Conservation (phyloP, 1,140 invertebrate genomes). For the Drosophila truncata region DNA sequence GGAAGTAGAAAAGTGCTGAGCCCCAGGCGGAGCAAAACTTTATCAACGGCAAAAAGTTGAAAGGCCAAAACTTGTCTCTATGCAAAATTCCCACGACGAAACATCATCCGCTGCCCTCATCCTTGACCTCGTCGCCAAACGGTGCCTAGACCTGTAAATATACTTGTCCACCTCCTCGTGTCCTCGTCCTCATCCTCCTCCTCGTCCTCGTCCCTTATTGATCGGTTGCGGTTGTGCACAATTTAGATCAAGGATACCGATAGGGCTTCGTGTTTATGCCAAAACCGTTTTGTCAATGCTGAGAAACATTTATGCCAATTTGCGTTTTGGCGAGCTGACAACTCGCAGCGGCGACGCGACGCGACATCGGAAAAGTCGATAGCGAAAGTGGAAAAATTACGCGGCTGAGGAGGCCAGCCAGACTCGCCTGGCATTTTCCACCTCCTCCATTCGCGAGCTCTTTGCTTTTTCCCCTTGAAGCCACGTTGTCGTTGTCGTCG, state of each 20-base stretch:
- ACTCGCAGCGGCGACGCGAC: constrained; percentile 24
- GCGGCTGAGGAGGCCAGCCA: constrained; percentile 69
- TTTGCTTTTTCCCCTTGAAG: not conserved
- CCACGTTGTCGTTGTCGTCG: constrained; percentile 26
- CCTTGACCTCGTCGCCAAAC: constrained; percentile 18
- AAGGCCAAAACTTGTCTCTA: constrained; percentile 9
- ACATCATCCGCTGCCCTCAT: constrained; percentile 16
- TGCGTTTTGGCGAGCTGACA: constrained; percentile 65
- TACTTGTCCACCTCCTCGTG: constrained; percentile 50
- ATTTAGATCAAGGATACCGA: constrained; percentile 82
- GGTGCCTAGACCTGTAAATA: constrained; percentile 50
- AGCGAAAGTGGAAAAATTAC: constrained; percentile 78
- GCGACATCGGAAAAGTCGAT: constrained; percentile 65
- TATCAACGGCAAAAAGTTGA: constrained; percentile 18
- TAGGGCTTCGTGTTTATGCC: constrained; percentile 67
- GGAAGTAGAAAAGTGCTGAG: not conserved
- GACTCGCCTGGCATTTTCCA: constrained; percentile 6
- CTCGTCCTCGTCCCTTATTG: constrained; percentile 56
- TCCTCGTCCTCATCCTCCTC: no score
- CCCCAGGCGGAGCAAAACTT: constrained; percentile 9
- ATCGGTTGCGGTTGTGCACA: constrained; percentile 80
- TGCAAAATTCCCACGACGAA: constrained; percentile 21
- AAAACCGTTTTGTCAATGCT: constrained; percentile 75
- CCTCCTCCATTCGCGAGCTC: no score
- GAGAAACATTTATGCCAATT: constrained; percentile 77